A percentile compares a stretch with the other conserved stretches of the same genome.
These are phyloP conservation scores for Catocala sponsa DNA, from an alignment of 2,888 invertebrate species.

Conservation along the genomic window DNA sequence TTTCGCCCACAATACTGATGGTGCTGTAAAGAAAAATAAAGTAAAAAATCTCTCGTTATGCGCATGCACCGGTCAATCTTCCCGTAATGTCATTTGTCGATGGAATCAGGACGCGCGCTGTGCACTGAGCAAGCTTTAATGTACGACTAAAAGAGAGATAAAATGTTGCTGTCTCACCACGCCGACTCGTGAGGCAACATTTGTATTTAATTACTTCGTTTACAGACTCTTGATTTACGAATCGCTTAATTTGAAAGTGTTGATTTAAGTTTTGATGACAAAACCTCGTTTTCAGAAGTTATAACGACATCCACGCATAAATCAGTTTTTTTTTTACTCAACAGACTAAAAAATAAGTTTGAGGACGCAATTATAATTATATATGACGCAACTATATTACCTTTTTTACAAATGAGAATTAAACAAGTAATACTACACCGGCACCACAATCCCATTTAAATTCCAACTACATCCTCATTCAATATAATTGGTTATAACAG, in stretches of 20 bases:
- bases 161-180: constrained; percentile 42
- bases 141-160: constrained; percentile 45
- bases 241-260: constrained; percentile 75
- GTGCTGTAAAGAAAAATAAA: constrained; percentile 45
- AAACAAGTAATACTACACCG: constrained; percentile 28
- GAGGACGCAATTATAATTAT: constrained; percentile 42
- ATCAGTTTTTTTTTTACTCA: constrained; percentile 53
- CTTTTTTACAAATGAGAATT: constrained; percentile 33
- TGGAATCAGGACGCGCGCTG: constrained; percentile 51
- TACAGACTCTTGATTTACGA: constrained; percentile 74
- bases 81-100: constrained; percentile 69
- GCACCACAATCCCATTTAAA: constrained; percentile 58
- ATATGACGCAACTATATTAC: constrained; percentile 40
- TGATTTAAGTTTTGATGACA: constrained; percentile 72
- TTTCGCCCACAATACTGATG: constrained; percentile 38
- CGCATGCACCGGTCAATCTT: constrained; percentile 65
- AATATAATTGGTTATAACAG: constrained; percentile 66
- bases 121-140: constrained; percentile 36
- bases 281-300: constrained; percentile 56
- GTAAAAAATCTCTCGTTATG: constrained; percentile 53
- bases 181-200: constrained; percentile 58
- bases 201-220: constrained; percentile 77
- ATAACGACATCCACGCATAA: constrained; percentile 53
- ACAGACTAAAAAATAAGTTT: constrained; percentile 37
- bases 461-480: constrained; percentile 61